These are phyloP conservation scores for Eidolon helvum DNA, from an alignment of 2,113 vertebrate genomes.

Conservation along the genomic window DNA sequence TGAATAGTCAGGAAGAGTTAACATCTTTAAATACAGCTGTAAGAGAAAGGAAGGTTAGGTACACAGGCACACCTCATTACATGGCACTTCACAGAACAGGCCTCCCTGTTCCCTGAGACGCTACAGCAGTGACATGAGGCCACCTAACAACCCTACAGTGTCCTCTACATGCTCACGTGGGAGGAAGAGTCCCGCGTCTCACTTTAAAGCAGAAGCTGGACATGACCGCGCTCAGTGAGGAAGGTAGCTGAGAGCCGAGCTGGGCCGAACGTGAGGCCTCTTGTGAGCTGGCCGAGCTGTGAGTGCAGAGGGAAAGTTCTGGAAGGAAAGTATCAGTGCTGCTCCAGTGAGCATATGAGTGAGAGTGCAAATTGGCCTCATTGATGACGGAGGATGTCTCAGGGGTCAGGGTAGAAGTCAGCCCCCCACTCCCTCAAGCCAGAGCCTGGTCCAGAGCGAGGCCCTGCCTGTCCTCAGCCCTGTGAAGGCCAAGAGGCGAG, in stretches of 20 bases:
- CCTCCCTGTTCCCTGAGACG: too few relatives aligned
- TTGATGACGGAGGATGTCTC: not conserved
- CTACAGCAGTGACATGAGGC: too few relatives aligned
- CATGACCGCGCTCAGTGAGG: not conserved
- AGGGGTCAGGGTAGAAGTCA: not conserved
- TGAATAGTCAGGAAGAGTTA: not conserved
- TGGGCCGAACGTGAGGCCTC: not conserved
- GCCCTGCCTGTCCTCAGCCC: too few relatives aligned
- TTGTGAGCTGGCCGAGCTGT: not conserved
- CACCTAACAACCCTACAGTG: too few relatives aligned
- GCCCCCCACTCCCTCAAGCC: not conserved
- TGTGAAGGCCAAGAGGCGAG: too few relatives aligned
- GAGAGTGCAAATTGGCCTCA: not conserved
- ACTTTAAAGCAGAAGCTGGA: too few relatives aligned
- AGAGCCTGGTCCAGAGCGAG: not conserved
- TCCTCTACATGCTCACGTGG: too few relatives aligned
- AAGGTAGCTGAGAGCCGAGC: too few relatives aligned
- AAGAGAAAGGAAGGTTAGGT: not conserved
- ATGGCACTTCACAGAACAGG: too few relatives aligned
- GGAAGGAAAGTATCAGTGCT: not conserved
- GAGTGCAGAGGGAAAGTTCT: not conserved
- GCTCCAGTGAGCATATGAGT: not conserved
- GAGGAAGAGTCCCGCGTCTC: too few relatives aligned
- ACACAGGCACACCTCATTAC: too few relatives aligned
- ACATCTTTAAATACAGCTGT: not conserved